Conservation (phyloP, 2,797 vertebrate species). For the Thripadectes ignobilis region DNA sequence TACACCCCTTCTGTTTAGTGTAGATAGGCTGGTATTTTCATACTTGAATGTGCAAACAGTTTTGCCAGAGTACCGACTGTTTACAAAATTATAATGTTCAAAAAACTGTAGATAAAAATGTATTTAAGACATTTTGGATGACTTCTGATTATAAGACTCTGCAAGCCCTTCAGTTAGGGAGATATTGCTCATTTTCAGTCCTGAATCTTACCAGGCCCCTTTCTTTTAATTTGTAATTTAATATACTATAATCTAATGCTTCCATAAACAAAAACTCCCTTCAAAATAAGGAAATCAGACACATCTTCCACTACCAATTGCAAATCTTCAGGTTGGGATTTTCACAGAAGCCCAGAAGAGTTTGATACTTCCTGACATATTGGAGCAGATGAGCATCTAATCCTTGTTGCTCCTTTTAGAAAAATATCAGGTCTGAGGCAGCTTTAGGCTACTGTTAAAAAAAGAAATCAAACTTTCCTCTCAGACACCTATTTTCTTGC, state of each 20-base stretch:
- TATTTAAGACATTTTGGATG: background rate
- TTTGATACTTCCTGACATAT: background rate
- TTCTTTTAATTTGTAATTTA: background rate
- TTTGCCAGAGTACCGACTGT: background rate
- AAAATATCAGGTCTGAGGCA: background rate
- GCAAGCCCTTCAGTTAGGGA: background rate
- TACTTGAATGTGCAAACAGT: background rate
- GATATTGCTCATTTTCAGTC: background rate
- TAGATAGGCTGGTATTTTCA: background rate
- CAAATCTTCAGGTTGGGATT: background rate
- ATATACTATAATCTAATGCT: background rate
- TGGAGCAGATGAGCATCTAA: background rate
- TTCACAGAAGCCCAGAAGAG: background rate
- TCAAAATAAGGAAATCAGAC: background rate
- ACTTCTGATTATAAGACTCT: background rate
- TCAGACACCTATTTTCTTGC: background rate
- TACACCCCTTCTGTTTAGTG: rapidly evolving
- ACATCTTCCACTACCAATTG: background rate
- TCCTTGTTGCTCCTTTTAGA: background rate
- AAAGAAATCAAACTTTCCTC: background rate
- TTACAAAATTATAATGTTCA: background rate
- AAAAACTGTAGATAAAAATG: background rate
- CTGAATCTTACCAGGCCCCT: background rate
- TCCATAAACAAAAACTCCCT: background rate
- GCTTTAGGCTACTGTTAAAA: background rate